Evolutionary conservation across 1,140 invertebrate genomes (phyloP), one percentile per base, ranked within the genome.

Genomic region (Penaeus chinensis): DNA sequence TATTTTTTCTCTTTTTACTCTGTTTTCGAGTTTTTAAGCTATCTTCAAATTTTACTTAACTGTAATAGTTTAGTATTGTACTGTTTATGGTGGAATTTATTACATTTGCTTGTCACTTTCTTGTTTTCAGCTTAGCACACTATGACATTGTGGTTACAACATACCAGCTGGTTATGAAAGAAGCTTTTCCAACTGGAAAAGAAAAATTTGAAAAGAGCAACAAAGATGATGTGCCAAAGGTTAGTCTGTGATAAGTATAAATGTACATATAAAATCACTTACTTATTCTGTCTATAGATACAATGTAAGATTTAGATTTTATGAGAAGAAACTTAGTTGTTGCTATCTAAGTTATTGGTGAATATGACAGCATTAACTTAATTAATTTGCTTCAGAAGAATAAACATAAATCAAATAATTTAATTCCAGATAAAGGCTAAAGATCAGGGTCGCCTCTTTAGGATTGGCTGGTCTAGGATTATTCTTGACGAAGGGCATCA

Each of bases 401-500:
- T 22, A 27, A 66, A 80, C 24, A 66, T 24, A 86, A 85, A 87
- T 76, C 20, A 0, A 80, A 42, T 69, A 65, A 19, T 60, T 32
- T 83, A 22, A 13, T 61, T 37, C 3, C 69, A 83, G 87, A 69
- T 89, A 16, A 85, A 85, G 24, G 82, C 85, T 22, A 89, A 85
- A 62, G 80, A 89, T 74, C 89, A 89, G 62, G 89, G 91, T 37
- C 80, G 91, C 22, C 91, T 97, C 37, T 93, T 94, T 90, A 91
- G 94, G 84, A 93, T 98, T 27, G 92, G 92, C 3, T 99, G 97
- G 97, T 93, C 96, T 11, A 93, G 98, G 82, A 94, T 98, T 20
- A 96, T 99, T 89, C 92, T 99, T 18, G 98, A 99, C 93, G 98
- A 99, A 93, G 98, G 96, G 0, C 98, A 99, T 92, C 93, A 94